Percentiles rank a stretch among this genome's conserved stretches.
Evolutionary conservation across 2,888 invertebrate species (phyloP).

Genomic region (Troilus luridus): DNA sequence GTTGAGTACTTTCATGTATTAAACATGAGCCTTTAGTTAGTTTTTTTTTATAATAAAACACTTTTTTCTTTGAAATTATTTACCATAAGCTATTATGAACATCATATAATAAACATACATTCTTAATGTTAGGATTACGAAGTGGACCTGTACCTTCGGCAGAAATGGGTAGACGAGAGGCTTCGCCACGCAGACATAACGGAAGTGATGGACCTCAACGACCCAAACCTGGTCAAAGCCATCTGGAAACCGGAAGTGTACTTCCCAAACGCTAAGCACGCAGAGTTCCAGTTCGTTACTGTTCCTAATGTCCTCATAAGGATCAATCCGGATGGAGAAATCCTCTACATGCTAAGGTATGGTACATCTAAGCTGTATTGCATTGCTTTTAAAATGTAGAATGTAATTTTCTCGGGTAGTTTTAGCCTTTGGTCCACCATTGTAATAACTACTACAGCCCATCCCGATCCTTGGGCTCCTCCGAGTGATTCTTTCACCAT

Average conservation of each 20-base stretch:
- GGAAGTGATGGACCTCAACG: constrained; percentile 70
- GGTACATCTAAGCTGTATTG: background rate
- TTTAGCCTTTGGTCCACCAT: no score
- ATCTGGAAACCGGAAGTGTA: constrained; percentile 72
- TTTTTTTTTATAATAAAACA: no score
- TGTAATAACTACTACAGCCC: no score
- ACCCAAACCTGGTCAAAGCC: constrained; percentile 70
- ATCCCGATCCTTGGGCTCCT: no score
- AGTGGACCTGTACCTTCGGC: constrained; percentile 71
- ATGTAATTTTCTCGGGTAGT: background rate
- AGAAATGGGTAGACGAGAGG: constrained; percentile 71
- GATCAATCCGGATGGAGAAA: constrained; percentile 71
- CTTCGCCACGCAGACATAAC: constrained; percentile 69
- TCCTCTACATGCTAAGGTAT: constrained; percentile 71
- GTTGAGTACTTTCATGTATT: no score
- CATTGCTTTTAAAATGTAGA: background rate
- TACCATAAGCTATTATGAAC: background rate
- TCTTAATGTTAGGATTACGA: constrained; percentile 70
- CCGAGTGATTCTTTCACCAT: no score
- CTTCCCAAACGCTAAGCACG: constrained; percentile 71
- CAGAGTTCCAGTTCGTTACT: constrained; percentile 72
- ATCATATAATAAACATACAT: background rate
- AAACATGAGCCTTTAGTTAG: no score
- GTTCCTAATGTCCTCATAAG: constrained; percentile 72
- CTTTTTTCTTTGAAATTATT: background rate